Percentiles rank a stretch among this genome's conserved stretches.
phyloP scores from a whole-genome alignment of 2,888 invertebrate genomes.

The Malthinus flaveolus region DNA sequence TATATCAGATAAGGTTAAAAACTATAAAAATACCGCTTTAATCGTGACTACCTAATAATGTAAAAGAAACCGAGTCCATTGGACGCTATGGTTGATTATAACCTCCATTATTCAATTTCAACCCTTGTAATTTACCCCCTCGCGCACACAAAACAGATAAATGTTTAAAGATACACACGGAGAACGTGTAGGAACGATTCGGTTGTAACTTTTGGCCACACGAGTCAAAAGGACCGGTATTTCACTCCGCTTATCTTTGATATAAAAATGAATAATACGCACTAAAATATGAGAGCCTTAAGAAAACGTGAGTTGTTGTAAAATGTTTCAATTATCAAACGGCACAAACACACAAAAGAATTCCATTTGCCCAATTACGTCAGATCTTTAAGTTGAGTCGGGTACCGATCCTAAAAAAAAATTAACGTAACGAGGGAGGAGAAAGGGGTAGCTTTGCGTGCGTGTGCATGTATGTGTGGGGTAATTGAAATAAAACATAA shows the following conservation, averaged over 20 bases:
- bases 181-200: slow-evolving; percentile 4
- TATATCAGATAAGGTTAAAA: slow-evolving; percentile 25
- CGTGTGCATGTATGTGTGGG: background rate
- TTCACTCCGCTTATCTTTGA: slow-evolving; percentile 31
- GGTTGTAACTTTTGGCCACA: slow-evolving; percentile 1
- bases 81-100: slow-evolving; percentile 23
- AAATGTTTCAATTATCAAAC: slow-evolving; percentile 36
- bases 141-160: slow-evolving; percentile 2
- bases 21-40: slow-evolving; percentile 30
- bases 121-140: slow-evolving; percentile 12
- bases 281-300: slow-evolving; percentile 37
- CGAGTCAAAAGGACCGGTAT: slow-evolving; percentile 10
- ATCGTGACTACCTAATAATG: slow-evolving; percentile 35
- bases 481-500: background rate
- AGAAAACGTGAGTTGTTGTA: slow-evolving; percentile 33
- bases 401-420: too few relatives aligned
- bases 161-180: slow-evolving; percentile 6
- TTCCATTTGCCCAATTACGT: background rate
- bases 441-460: too few relatives aligned
- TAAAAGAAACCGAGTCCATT: slow-evolving; percentile 27
- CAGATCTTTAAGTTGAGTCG: too few relatives aligned
- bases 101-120: slow-evolving; percentile 21
- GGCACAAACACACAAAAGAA: slow-evolving; percentile 6
- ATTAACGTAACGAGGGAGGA: too few relatives aligned
- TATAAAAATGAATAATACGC: slow-evolving; percentile 36